These are phyloP conservation scores for Leucozona laternaria DNA, from an alignment of 2,888 invertebrate species.

Conservation along the genomic window DNA sequence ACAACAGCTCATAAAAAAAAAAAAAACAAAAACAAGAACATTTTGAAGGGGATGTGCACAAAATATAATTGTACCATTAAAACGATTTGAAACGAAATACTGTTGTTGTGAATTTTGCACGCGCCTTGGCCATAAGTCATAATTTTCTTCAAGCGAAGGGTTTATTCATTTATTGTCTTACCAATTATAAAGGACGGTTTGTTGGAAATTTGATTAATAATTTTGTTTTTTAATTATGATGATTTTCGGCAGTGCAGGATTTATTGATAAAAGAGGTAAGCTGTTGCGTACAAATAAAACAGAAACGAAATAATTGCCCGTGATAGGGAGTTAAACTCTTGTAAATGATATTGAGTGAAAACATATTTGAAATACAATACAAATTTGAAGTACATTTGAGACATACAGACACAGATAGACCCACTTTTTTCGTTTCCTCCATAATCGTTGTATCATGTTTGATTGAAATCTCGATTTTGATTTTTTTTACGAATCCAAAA, in stretches of 20 bases:
- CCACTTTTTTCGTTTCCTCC: no score
- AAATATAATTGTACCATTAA: constrained; percentile 65
- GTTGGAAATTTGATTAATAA: neutral
- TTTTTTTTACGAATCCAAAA: no score
- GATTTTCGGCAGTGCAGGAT: neutral
- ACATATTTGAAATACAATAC: no score
- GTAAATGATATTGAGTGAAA: no score
- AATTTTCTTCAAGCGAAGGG: neutral
- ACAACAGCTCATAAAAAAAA: constrained; percentile 29
- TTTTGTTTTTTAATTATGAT: neutral
- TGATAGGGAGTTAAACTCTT: no score
- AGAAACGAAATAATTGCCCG: no score
- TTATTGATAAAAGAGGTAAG: neutral
- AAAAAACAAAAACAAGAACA: neutral
- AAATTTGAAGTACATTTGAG: no score
- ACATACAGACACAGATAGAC: no score
- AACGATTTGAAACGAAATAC: constrained; percentile 59
- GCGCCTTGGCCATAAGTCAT: constrained; percentile 41
- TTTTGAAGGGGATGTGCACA: constrained; percentile 59
- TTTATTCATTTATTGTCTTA: neutral
- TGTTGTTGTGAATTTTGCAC: constrained; percentile 29
- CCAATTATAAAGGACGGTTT: neutral
- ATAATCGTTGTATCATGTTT: no score
- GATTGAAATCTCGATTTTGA: no score
- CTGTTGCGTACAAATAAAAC: no score